Evolutionary conservation across 2,797 vertebrate species (phyloP), one percentile per base, ranked within the genome.

Genomic region (Hozukius guyotensis): DNA sequence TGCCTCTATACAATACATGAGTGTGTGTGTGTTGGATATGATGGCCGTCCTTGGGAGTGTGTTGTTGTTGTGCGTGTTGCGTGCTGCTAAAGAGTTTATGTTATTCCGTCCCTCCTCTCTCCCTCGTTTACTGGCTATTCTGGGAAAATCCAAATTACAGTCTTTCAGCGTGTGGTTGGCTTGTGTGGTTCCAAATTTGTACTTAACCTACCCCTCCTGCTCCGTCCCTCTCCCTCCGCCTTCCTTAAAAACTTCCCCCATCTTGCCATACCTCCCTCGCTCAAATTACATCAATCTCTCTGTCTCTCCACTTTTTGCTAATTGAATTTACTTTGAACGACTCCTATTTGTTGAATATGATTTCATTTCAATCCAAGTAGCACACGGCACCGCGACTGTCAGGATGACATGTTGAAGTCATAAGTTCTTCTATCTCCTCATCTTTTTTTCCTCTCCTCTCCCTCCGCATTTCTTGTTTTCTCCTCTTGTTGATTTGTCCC

Each of bases 121-220:
- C 91, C 92, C 94, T 94, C 92, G 89, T 95, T 95, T 94, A 92
- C 94, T 72, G 87, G 90, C 96, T 96, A 96, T 96, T 96, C 95
- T 96, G 94, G 95, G 96, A 96, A 93, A 94, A 92, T 95, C 93
- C 93, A 96, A 96, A 96, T 96, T 96, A 96, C 89, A 96, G 95
- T 96, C 90, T 95, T 96, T 95, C 93, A 95, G 90, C 63, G 80
- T 95, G 95, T 88, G 96, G 95, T 95, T 82, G 92, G 92, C 94
- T 91, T 83, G 91, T 95, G 95, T 85, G 95, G 95, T 94, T 95
- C 95, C 92, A 92, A 91, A 94, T 94, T 95, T 96, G 95, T 94
- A 93, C 93, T 94, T 93, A 93, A 92, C 86, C 84, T 92, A 82
- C 91, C 89, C 90, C 92, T 93, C 87, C 94, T 90, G 83, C 92